These are phyloP conservation scores for Gastrophysa polygoni DNA, from an alignment of 2,888 invertebrate species.

Conservation along the genomic window DNA sequence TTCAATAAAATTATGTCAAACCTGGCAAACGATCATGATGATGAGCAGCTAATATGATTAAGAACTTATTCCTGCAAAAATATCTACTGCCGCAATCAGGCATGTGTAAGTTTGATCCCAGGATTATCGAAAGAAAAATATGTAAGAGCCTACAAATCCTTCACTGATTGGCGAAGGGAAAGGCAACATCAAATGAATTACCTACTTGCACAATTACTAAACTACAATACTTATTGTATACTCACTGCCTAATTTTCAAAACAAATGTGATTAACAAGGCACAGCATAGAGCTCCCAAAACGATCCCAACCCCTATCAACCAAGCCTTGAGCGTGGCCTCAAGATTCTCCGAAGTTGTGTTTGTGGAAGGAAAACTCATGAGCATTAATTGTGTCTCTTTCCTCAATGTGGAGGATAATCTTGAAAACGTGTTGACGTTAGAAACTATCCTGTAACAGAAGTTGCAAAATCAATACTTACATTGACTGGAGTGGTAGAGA, in stretches of 20 bases:
- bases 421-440: conserved; percentile 38
- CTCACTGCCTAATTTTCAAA: conserved; percentile 64
- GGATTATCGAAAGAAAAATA: too few species aligned
- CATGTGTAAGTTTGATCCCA: too few species aligned
- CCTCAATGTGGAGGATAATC: conserved; percentile 38
- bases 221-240: conserved; percentile 13
- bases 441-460: conserved; percentile 43
- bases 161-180: too few species aligned
- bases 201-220: too few species aligned
- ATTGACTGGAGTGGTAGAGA: too few species aligned
- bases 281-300: conserved; percentile 62
- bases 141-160: too few species aligned
- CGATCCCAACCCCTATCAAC: conserved; percentile 61
- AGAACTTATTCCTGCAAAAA: too few species aligned
- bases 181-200: too few species aligned
- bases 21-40: too few species aligned
- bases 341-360: conserved; percentile 48
- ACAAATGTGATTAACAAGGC: conserved; percentile 63
- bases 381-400: conserved; percentile 35
- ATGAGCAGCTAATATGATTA: too few species aligned
- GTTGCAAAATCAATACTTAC: background rate
- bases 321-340: conserved; percentile 61
- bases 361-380: conserved; percentile 35
- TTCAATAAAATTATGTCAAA: too few species aligned
- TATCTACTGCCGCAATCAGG: too few species aligned